Base-by-base conservation (phyloP, 2,113 vertebrate genomes). In the Melanocharis versteri region DNA sequence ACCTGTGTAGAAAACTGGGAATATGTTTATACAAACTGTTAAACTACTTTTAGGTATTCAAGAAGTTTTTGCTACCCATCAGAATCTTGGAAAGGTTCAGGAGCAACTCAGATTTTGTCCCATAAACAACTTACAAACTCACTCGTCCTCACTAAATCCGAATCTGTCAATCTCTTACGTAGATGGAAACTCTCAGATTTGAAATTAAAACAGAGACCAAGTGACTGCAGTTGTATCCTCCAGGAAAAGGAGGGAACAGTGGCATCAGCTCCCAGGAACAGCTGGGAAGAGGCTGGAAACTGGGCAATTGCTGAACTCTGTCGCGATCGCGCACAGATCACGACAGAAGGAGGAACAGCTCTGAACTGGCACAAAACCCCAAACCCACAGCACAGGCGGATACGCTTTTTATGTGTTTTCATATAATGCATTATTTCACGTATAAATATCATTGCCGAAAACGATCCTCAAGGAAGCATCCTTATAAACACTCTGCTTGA, bases 161-260 rank as follows among this genome's bases (percentile, higher is more conserved):
- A 13, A 6, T 6, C 11, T 48, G 9, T 20, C 8, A n/a, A 20
- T 21, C 33, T 31, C 28, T n/a, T 35, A 12, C 2, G 9, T 2
- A n/a, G 3, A 0, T 0, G 10, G 31, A 27, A 65, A n/a, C 3
- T 6, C n/a, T 84, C 10, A n/a, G 35, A 33, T 7, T 21, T 7
- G 11, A 40, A 17, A 75, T 75, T 31, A 28, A 57, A 39, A 15
- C 0, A 20, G 57, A 50, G 7, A n/a, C 2, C 39, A 9, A 18
- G 0, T 7, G 26, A 18, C 3, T 3, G 7, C 0, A 18, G 15
- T 0, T 18, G 2, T 3, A 3, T 2, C 5, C n/a, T 18, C 31
- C 31, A 11, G 80, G 58, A 21, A 9, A 5, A 51, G 50, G 20
- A 16, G 14, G 31, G 20, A 24, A 45, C 0, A 2, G 33, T 1